Evolutionary conservation across 2,888 invertebrate genomes (phyloP).

Genomic region (Drosophila mulleri): DNA sequence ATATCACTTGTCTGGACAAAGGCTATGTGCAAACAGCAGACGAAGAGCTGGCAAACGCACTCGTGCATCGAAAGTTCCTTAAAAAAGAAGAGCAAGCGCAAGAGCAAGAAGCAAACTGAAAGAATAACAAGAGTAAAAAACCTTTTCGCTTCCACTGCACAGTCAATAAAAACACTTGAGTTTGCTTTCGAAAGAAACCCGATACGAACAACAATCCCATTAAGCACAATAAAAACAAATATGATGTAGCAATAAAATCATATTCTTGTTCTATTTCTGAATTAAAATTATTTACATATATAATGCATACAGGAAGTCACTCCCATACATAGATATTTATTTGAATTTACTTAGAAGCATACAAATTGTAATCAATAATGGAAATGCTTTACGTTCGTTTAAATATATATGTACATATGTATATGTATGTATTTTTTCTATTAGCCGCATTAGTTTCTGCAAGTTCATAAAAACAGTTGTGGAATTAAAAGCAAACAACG

Average conservation of each 20-base stretch:
- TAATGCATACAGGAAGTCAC: not conserved
- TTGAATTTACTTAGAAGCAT: not conserved
- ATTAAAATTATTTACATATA: not conserved
- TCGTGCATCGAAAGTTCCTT: constrained; percentile 56
- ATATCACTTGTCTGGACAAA: constrained; percentile 26
- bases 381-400: not conserved
- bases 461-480: not conserved
- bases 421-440: not conserved
- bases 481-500: not conserved
- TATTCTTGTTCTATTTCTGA: not conserved
- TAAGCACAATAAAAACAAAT: constrained; percentile 6
- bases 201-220: constrained; percentile 2
- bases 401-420: no score
- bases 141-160: not conserved
- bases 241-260: not conserved
- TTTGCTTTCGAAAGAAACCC: not conserved
- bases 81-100: constrained; percentile 5
- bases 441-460: no score
- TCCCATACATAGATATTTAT: not conserved
- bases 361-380: not conserved
- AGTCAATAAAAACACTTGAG: constrained; percentile 1
- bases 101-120: constrained; percentile 14
- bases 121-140: constrained; percentile 24
- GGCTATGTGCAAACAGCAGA: constrained; percentile 4
- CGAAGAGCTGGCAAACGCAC: constrained; percentile 33